Percentiles rank a stretch among this genome's conserved stretches.
Evolutionary conservation across 2,888 invertebrate species (phyloP).

Genomic region (Pterostichus madidus): DNA sequence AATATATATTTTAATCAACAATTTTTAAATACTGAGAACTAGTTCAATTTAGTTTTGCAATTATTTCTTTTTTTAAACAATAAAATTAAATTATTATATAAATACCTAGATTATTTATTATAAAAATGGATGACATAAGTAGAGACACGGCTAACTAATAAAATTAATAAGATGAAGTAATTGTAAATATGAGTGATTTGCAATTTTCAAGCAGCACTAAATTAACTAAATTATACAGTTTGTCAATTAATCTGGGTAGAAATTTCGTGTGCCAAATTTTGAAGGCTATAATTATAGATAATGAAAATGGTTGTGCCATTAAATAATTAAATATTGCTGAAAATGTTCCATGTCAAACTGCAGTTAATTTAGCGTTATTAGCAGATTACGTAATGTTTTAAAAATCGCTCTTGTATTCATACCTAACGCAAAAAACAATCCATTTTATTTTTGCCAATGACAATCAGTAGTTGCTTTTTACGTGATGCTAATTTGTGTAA

Average conservation of each 20-base stretch:
- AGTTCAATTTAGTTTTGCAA: no score
- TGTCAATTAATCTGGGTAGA: background rate
- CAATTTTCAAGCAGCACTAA: background rate
- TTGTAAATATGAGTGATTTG: background rate
- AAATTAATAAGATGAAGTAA: no score
- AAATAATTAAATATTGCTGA: slow-evolving; percentile 33
- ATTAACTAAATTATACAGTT: slow-evolving; percentile 1
- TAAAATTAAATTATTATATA: no score
- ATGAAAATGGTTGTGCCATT: slow-evolving; percentile 2
- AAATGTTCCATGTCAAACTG: slow-evolving; percentile 26
- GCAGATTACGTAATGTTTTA: slow-evolving; percentile 4
- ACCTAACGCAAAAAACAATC: background rate
- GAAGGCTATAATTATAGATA: slow-evolving; percentile 15
- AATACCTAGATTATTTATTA: no score
- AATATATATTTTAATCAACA: no score
- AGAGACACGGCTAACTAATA: no score
- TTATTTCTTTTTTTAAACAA: no score
- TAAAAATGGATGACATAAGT: no score
- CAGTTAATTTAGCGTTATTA: slow-evolving; percentile 9
- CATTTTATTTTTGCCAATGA: slow-evolving; percentile 9
- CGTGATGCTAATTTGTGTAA: background rate
- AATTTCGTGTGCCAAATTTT: slow-evolving; percentile 13
- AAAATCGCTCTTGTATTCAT: slow-evolving; percentile 2
- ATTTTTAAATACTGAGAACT: no score
- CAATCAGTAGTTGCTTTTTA: slow-evolving; percentile 23